Base-by-base conservation (phyloP, 2,113 vertebrate genomes). In the Grantiella picta region DNA sequence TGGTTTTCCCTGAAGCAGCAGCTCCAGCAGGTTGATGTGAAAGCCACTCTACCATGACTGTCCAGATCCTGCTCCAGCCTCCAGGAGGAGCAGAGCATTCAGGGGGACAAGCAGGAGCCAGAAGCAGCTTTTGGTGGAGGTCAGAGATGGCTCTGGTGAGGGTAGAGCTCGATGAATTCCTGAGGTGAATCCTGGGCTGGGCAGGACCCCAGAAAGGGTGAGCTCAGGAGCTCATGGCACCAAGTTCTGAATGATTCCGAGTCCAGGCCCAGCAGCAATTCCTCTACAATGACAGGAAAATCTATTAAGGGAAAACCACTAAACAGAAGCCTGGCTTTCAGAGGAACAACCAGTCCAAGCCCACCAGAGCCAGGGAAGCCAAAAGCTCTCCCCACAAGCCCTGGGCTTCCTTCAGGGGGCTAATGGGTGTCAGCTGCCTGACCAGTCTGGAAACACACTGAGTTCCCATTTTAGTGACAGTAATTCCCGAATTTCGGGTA, bases 301-400 rank as follows among this genome's bases (percentile, higher is more conserved):
- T 76, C 70, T 47, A 50, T 69, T 87, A 49, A 94, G 35, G 63
- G 66, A 69, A 96, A 97, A 88, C 88, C 91, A 88, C 94, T 47
- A 68, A 93, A 90, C 53, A 93, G 87, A 79, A 92, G 81, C 83
- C 18, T 60, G 80, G 68, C 76, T 80, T 79, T 57, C 71, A 71
- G 65, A 84, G 80, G 33, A 92, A 50, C 25, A 92, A 52, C 66
- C 87, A 42, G 56, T 19, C 45, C 40, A 91, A 92, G 61, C 52
- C 47, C 80, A 65, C 20, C 72, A 29, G 38, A 52, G 50, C 87
- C 76, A 42, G 45, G 68, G 71, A 85, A 94, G 89, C 93, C 76
- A 54, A 77, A 66, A 40, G 81, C 63, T 77, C 45, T 92, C 63
- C 63, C 78, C 60, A 0, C 12, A 18, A 96, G 85, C 82, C 63